Conservation (phyloP, 64 coral and sea anemone species). For the Catalaphyllia jardinei region DNA sequence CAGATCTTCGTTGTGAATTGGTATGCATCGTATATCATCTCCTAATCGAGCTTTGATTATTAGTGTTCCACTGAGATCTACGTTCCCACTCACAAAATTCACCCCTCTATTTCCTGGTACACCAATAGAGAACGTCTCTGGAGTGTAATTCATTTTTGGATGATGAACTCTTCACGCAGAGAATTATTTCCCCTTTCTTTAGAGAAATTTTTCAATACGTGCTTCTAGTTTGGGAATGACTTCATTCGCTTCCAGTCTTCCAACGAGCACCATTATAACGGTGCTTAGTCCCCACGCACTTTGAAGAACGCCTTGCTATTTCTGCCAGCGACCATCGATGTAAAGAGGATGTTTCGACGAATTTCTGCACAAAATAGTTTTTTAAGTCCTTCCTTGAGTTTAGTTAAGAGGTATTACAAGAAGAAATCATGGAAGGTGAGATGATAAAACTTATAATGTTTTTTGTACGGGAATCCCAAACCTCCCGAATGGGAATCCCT, state of each 20-base stretch:
- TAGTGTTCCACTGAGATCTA: slow-evolving; percentile 91
- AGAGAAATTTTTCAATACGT: neutral
- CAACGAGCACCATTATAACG: neutral
- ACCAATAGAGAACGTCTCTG: slow-evolving; percentile 83
- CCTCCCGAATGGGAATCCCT: too few species aligned
- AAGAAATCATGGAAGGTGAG: slow-evolving; percentile 48
- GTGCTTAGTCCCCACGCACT: neutral
- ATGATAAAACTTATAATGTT: neutral
- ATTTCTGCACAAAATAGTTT: neutral
- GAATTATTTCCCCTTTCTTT: neutral
- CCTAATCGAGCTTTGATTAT: slow-evolving; percentile 97
- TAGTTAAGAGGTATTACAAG: slow-evolving; percentile 25
- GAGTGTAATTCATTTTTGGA: slow-evolving; percentile 71
- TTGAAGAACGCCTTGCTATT: neutral
- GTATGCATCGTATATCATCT: slow-evolving; percentile 94
- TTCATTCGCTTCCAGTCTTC: slow-evolving; percentile 38
- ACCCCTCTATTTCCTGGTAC: slow-evolving; percentile 57
- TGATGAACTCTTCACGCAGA: too few species aligned
- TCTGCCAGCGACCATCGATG: neutral
- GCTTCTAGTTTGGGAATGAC: neutral
- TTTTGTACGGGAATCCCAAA: too few species aligned
- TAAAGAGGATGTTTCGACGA: neutral
- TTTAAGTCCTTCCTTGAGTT: neutral
- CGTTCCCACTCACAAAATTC: slow-evolving; percentile 68
- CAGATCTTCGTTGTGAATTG: slow-evolving; percentile 99